Evolutionary conservation across 2,113 vertebrate genomes (phyloP).

Genomic region (Vanacampus margaritifer): DNA sequence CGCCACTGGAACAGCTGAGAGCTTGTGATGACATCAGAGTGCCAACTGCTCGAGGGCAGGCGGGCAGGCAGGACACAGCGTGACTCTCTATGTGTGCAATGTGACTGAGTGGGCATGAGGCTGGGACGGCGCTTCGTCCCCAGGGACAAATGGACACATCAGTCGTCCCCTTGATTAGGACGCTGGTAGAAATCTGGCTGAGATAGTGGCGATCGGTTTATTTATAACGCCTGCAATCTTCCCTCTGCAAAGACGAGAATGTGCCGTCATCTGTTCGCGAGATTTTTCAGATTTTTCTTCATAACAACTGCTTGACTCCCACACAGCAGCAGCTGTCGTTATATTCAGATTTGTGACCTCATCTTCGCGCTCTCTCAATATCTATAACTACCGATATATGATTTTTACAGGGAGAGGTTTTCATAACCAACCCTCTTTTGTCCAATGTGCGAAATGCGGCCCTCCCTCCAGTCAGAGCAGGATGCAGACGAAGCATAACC

Average conservation of each 20-base stretch:
- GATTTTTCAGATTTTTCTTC: slow-evolving; percentile 31
- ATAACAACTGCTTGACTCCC: slow-evolving; percentile 44
- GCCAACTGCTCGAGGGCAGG: slow-evolving; percentile 61
- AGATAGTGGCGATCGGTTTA: slow-evolving; percentile 6
- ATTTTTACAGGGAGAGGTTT: slow-evolving; percentile 16
- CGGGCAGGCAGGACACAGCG: slow-evolving; percentile 22
- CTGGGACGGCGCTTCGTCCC: slow-evolving; percentile 17
- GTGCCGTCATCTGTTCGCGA: slow-evolving; percentile 26
- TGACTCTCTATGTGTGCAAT: slow-evolving; percentile 60
- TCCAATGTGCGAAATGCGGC: background rate
- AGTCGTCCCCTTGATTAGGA: slow-evolving; percentile 16
- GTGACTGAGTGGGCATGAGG: slow-evolving; percentile 38
- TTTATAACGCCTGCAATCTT: slow-evolving; percentile 13
- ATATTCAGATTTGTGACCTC: slow-evolving; percentile 61
- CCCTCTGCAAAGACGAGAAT: slow-evolving; percentile 6
- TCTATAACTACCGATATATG: slow-evolving; percentile 21
- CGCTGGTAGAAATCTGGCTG: no score
- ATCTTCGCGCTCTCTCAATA: slow-evolving; percentile 44
- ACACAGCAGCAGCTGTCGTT: slow-evolving; percentile 62
- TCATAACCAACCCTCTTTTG: slow-evolving; percentile 7
- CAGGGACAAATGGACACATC: slow-evolving; percentile 37
- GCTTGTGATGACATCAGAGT: slow-evolving; percentile 32
- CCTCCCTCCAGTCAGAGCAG: background rate
- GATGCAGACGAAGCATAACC: slow-evolving; percentile 19
- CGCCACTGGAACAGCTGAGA: slow-evolving; percentile 56